A percentile compares a stretch with the other conserved stretches of the same genome.
Evolutionary conservation across 2,797 vertebrate species (phyloP).

Genomic region (Tenualosa thibaudeaui): DNA sequence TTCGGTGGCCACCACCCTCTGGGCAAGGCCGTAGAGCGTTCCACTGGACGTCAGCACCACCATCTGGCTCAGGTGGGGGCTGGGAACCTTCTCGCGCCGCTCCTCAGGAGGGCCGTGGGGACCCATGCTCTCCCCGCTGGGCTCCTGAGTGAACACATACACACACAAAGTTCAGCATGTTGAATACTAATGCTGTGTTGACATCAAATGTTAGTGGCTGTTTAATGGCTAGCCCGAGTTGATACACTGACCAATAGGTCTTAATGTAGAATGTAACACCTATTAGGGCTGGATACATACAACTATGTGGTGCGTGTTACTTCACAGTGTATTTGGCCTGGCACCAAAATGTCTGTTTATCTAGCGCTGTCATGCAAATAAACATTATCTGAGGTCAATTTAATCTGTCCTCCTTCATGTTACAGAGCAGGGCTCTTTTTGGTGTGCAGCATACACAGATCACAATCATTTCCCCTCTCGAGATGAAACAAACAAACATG

Average conservation of each 20-base stretch:
- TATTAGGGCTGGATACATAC: background rate
- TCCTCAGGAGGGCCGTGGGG: slow-evolving; percentile 85
- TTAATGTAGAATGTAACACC: background rate
- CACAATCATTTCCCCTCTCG: background rate
- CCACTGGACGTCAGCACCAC: slow-evolving; percentile 86
- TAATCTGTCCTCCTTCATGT: background rate
- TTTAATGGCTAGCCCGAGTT: background rate
- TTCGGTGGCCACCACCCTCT: slow-evolving; percentile 96
- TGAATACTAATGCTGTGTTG: background rate
- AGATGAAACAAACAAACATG: slow-evolving; percentile 5
- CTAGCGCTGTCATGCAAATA: background rate
- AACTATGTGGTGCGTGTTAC: background rate
- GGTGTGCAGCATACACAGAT: background rate
- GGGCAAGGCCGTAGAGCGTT: slow-evolving; percentile 88
- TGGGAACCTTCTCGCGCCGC: slow-evolving; percentile 94
- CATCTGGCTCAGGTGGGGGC: slow-evolving; percentile 92
- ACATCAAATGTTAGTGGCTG: background rate
- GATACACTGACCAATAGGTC: background rate
- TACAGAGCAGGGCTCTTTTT: background rate
- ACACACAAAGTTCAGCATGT: background rate
- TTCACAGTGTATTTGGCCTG: background rate
- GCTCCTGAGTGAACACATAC: slow-evolving; percentile 73
- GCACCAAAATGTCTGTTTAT: background rate
- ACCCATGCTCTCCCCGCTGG: slow-evolving; percentile 75
- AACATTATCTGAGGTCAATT: background rate